Base-by-base conservation (phyloP, 2,797 vertebrate genomes). In the Sandelia bainsii region DNA sequence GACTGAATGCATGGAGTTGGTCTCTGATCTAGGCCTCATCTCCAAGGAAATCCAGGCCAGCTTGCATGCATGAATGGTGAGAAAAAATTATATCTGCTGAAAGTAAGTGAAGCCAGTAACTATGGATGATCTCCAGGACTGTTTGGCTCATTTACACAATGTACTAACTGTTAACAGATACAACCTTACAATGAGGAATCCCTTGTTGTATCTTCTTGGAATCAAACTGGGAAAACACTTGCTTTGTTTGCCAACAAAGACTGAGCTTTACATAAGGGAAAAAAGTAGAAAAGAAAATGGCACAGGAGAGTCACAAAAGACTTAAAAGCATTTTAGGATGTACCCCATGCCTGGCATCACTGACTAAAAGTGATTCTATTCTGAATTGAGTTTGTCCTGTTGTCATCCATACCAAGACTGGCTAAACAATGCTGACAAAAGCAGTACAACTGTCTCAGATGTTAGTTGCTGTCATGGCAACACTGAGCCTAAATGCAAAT, bases 11-110 rank as follows among this genome's bases (percentile, higher is more conserved):
- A 68, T 44, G 87, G 78, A 82, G 80, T 77, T 69, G 58, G 77
- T 74, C 82, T 89, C 82, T 87, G 85, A 91, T 84, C 84, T 82
- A 50, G 77, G 73, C 70, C 75, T 83, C 74, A 89, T 77, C 85
- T 89, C 76, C 87, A 87, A 92, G 80, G 81, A 74, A 81, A 87
- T 75, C 76, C 82, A 82, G 82, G 78, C 65, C 46, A 65, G 82
- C 79, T 87, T 83, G 84, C 72, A 78, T 72, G 70, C 83, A 80
- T 81, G 77, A 57, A 71, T 71, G 62, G 80, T 39, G 63, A 75
- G 34, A 5, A 61, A n/a, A 72, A 58, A 67, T 44, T 32, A 71
- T 77, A 81, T 65, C 56, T 62, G 46, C 63, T 72, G 37, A 60
- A 72, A 40, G 49, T 16, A 40, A 68, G 40, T 8, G 45, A 62